Evolutionary conservation across 2,797 vertebrate species (phyloP).

Genomic region (Ctenopoma multispine): DNA sequence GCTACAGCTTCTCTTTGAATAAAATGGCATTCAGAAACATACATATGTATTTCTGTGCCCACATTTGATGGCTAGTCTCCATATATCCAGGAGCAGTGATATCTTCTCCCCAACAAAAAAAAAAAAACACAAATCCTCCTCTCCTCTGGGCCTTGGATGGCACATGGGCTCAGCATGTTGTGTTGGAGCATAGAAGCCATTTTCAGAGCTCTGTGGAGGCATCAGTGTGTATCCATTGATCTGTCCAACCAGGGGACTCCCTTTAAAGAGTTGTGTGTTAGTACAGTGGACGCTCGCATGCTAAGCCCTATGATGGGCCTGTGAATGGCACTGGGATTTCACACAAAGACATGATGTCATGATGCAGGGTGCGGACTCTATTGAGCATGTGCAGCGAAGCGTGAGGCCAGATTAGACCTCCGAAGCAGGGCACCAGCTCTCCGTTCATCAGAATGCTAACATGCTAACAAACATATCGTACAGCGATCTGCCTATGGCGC

Average conservation of each 20-base stretch:
- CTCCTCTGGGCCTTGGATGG: conserved; percentile 37
- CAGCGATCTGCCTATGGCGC: conserved; percentile 85
- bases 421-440: conserved; percentile 86
- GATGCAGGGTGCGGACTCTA: conserved; percentile 86
- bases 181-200: conserved; percentile 57
- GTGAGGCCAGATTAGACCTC: conserved; percentile 88
- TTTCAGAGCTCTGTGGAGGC: conserved; percentile 61
- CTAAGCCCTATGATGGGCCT: conserved; percentile 79
- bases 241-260: conserved; percentile 72
- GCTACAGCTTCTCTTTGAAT: conserved; percentile 29
- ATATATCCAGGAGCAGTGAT: conserved; percentile 38
- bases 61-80: conserved; percentile 16
- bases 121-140: conserved; percentile 43
- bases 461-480: conserved; percentile 92
- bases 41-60: conserved; percentile 31
- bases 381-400: conserved; percentile 91
- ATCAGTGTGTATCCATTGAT: conserved; percentile 71
- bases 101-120: conserved; percentile 42
- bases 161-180: conserved; percentile 39
- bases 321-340: conserved; percentile 91
- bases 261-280: conserved; percentile 83
- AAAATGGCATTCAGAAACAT: conserved; percentile 19
- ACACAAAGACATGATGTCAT: conserved; percentile 94
- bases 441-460: conserved; percentile 84
- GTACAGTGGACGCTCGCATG: conserved; percentile 80